Evolutionary conservation across 2,113 vertebrate genomes (phyloP), one percentile per base, ranked within the genome.

Genomic region (Oncorhynchus tshawytscha): DNA sequence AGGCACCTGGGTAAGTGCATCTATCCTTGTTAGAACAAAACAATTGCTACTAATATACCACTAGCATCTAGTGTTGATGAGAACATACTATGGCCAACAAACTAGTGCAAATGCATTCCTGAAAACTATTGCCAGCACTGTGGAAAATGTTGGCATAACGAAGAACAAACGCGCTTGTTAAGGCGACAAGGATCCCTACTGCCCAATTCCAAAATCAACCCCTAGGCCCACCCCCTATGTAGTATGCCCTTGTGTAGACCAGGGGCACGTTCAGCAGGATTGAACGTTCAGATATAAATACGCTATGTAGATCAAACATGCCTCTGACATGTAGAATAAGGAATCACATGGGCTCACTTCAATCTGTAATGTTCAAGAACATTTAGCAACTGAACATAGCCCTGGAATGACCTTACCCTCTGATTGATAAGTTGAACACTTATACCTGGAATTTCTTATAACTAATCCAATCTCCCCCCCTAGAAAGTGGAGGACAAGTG

Each of bases 401-500:
- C 39, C 39, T 12, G 39, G 39, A 45, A 45, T 45, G 39, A 45
- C 39, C 39, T 45, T 45, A 45, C 39, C 39, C 39, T 45, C 39
- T 45, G 9, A 11, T 45, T 45, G 39, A 9, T 45, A 11, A 54
- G 15, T 54, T 16, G n/a, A 62, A 62, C 3, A 62, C 59, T 22
- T 4, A 22, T 3, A 45, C 39, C 39, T 8, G 20, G 59, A 60
- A 22, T 11, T 5, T 18, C 3, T 57, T 57, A 6, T 57, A 20
- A 18, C 3, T 5, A 20, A 57, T 20, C 20, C 54, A 57, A 57
- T 57, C 18, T n/a, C 3, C 27, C 48, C 25, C 18, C 27, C 68
- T 89, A 93, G 78, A 90, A 82, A 31, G 78, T 87, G 74, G 80
- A 90, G 78, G 86, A 86, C 72, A 94, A 87, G 87, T 90, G 83